Percentiles rank a stretch among this genome's conserved stretches.
phyloP scores from a whole-genome alignment of 2,113 vertebrate species.

The Mustelus asterias region DNA sequence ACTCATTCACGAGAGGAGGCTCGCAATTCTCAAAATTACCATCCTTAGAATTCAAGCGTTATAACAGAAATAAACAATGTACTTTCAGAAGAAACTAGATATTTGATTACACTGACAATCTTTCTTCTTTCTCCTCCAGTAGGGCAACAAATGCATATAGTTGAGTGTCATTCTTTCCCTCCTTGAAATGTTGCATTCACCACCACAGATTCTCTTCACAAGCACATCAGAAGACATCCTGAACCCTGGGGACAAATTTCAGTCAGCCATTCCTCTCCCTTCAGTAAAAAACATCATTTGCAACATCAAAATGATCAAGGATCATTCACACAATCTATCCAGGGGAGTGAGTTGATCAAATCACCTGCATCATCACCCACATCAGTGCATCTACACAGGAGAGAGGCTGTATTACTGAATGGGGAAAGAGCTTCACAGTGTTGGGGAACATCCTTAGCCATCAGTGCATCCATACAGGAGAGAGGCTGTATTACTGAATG shows the following conservation, averaged over 20 bases:
- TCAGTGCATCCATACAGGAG: too few species aligned
- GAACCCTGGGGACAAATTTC: not conserved
- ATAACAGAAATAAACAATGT: too few species aligned
- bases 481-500: too few species aligned
- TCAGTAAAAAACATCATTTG: not conserved
- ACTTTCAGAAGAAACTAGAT: not conserved
- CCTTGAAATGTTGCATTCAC: not conserved
- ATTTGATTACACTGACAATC: not conserved
- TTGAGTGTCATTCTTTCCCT: not conserved
- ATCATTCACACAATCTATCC: not conserved
- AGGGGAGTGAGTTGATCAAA: not conserved
- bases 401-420: not conserved
- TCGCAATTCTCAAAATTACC: too few species aligned
- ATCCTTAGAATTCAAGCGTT: too few species aligned
- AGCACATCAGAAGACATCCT: not conserved
- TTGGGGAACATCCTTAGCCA: too few species aligned
- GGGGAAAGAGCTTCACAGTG: too few species aligned
- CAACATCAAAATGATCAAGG: not conserved
- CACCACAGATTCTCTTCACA: not conserved
- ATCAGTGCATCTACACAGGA: not conserved
- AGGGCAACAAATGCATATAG: not conserved
- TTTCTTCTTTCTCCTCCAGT: not conserved
- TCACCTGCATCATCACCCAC: constrained; percentile 16
- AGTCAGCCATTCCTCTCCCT: not conserved
- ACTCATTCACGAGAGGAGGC: not conserved